Evolutionary conservation across 2,113 vertebrate genomes (phyloP).

Genomic region (Phainopepla nitens): DNA sequence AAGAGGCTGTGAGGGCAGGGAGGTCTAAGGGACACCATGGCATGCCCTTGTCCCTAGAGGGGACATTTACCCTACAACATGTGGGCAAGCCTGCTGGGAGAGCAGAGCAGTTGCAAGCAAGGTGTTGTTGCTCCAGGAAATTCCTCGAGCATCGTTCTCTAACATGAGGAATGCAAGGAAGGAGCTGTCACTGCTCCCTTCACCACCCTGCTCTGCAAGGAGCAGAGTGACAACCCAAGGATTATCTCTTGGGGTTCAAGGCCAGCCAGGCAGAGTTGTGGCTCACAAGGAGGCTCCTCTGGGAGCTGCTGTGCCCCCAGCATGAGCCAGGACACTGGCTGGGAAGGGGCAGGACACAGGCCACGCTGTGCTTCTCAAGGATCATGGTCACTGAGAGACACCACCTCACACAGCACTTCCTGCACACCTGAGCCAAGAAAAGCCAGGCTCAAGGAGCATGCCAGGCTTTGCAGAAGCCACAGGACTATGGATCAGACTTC

Average conservation of each 20-base stretch:
- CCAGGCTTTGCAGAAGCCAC: neutral
- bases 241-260: neutral
- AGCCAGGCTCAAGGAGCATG: rapidly evolving
- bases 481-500: neutral
- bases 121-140: rapidly evolving
- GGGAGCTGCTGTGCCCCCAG: neutral
- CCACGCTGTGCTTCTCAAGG: rapidly evolving
- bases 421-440: neutral
- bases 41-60: neutral
- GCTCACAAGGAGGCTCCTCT: neutral
- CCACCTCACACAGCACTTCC: rapidly evolving
- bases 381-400: neutral
- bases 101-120: neutral
- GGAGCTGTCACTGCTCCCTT: neutral
- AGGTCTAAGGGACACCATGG: neutral
- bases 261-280: neutral
- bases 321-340: rapidly evolving
- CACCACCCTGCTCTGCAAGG: neutral
- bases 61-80: neutral
- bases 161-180: neutral
- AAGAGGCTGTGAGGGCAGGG: rapidly evolving
- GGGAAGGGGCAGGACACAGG: neutral
- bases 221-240: too few relatives aligned
- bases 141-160: rapidly evolving
- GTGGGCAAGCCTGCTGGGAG: neutral